A percentile compares a stretch with the other conserved stretches of the same genome.
These are phyloP conservation scores for Thaumatotibia leucotreta DNA, from an alignment of 1,140 invertebrate species.

Conservation along the genomic window DNA sequence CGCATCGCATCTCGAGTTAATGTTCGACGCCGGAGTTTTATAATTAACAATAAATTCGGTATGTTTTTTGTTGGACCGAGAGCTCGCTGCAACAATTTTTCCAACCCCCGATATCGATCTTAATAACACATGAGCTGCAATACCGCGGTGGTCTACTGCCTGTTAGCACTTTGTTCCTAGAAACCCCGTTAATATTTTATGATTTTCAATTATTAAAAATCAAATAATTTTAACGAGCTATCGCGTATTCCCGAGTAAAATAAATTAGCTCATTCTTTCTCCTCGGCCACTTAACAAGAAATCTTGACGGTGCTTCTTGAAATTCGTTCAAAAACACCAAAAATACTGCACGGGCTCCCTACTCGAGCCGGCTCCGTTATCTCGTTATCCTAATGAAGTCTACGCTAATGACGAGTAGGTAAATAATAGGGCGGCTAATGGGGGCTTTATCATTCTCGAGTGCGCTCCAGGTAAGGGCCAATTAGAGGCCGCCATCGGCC, in stretches of 20 bases:
- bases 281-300: conserved; percentile 31
- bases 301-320: conserved; percentile 48
- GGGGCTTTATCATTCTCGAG: conserved; percentile 76
- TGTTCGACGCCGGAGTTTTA: conserved; percentile 68
- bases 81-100: conserved; percentile 57
- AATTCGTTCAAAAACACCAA: conserved; percentile 62
- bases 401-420: conserved; percentile 76
- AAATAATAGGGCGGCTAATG: conserved; percentile 76
- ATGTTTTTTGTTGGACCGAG: conserved; percentile 61
- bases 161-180: conserved; percentile 28
- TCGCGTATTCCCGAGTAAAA: conserved; percentile 34
- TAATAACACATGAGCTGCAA: conserved; percentile 49
- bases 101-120: conserved; percentile 48
- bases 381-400: conserved; percentile 77
- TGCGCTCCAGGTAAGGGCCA: conserved; percentile 75
- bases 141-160: conserved; percentile 41
- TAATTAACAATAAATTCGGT: conserved; percentile 76
- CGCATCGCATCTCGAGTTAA: conserved; percentile 65
- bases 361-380: conserved; percentile 70
- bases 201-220: neutral
- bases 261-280: conserved; percentile 59
- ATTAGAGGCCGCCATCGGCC: conserved; percentile 74
- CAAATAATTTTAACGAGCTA: neutral
- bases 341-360: conserved; percentile 45
- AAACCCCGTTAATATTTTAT: neutral